These are phyloP conservation scores for Menidia beryllina DNA, from an alignment of 2,113 vertebrate species.

Conservation along the genomic window DNA sequence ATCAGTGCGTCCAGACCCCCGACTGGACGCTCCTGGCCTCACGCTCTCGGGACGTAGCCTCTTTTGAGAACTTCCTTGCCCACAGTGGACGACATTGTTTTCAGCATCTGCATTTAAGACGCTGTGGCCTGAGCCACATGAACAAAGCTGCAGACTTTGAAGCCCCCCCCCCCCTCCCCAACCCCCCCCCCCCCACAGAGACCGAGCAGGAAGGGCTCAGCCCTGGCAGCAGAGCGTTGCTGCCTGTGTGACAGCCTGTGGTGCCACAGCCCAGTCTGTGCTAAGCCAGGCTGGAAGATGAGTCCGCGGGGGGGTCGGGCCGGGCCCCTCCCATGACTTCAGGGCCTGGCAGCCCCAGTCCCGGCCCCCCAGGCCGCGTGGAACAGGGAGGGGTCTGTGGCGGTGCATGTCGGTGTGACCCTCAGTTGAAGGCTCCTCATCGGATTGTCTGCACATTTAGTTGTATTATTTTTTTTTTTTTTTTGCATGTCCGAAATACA, in stretches of 20 bases:
- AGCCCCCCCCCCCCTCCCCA: too few relatives aligned
- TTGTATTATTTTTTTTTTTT: too few relatives aligned
- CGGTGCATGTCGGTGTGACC: neutral
- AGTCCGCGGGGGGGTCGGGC: constrained; percentile 41
- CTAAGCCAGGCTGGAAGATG: constrained; percentile 21
- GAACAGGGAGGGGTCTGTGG: constrained; percentile 51
- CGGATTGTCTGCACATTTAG: constrained; percentile 29
- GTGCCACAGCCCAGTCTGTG: constrained; percentile 1
- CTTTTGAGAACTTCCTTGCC: too few relatives aligned
- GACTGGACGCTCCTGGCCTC: too few relatives aligned
- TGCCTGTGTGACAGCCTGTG: neutral
- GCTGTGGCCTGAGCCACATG: neutral
- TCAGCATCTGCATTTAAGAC: neutral
- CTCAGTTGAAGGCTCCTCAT: constrained; percentile 5
- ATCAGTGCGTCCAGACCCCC: too few relatives aligned
- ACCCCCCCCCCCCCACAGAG: neutral
- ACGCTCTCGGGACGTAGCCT: too few relatives aligned
- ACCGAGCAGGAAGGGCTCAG: neutral
- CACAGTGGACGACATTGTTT: neutral
- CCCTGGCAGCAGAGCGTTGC: neutral
- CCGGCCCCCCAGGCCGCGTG: constrained; percentile 6
- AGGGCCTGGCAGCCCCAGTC: constrained; percentile 26
- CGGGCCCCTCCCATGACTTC: constrained; percentile 40
- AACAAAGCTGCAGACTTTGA: neutral
- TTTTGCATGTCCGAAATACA: constrained; percentile 35